A percentile compares a stretch with the other conserved stretches of the same genome.
These are phyloP conservation scores for Myopa tessellatipennis DNA, from an alignment of 2,888 invertebrate species.

Conservation along the genomic window DNA sequence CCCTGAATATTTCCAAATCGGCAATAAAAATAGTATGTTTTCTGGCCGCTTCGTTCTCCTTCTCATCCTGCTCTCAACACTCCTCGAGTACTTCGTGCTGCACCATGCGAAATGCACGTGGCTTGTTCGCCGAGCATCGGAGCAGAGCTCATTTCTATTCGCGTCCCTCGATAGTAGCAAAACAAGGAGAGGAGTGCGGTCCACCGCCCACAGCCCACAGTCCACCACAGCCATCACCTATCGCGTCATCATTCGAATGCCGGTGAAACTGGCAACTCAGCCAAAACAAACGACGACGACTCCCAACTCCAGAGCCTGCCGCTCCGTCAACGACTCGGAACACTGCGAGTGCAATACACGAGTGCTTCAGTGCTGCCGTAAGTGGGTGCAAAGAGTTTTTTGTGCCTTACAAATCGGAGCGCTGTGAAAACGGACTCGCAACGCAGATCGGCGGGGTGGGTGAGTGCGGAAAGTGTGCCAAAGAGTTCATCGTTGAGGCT, in stretches of 20 bases:
- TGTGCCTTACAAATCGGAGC: conserved; percentile 29
- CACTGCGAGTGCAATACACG: conserved; percentile 22
- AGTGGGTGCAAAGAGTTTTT: conserved; percentile 38
- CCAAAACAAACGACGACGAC: conserved; percentile 21
- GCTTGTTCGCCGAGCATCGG: not conserved
- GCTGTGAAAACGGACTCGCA: conserved; percentile 23
- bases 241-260: not conserved
- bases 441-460: conserved; percentile 4
- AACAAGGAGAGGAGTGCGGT: not conserved
- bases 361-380: conserved; percentile 19
- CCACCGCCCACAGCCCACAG: not conserved
- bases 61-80: not conserved
- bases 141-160: conserved; percentile 30
- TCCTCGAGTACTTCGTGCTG: conserved; percentile 15
- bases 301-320: conserved; percentile 4
- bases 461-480: conserved; percentile 44
- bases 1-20: not conserved
- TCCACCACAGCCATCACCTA: not conserved
- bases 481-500: conserved; percentile 26
- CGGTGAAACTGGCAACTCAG: conserved; percentile 3
- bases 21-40: conserved; percentile 3
- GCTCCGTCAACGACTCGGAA: not conserved
- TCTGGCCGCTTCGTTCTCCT: not conserved
- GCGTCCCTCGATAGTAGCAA: conserved; percentile 10
- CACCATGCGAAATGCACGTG: conserved; percentile 19